Evolutionary conservation across 2,113 vertebrate species (phyloP), one percentile per base, ranked within the genome.

Genomic region (Chamaea fasciata): DNA sequence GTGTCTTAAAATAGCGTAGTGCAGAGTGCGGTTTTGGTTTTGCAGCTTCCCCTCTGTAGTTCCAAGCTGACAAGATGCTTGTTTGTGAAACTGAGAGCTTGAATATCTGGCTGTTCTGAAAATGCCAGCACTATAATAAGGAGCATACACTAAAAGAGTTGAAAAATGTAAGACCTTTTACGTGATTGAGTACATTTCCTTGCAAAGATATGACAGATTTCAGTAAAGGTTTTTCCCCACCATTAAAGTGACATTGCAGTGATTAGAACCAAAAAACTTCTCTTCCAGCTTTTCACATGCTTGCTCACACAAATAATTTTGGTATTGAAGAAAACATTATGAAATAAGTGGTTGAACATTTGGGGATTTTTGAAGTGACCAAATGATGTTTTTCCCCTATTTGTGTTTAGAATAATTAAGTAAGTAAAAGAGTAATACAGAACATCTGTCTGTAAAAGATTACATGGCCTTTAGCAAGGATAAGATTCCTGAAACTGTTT

Each of bases 31-130:
- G 76, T 41, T 91, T 74, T 93, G 82, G 35, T 83, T 90, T 88
- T 93, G 42, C 59, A 93, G 79, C 47, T 93, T 94, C 68, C 42
- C 70, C 44, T 86, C 44, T 60, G 52, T 68, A 87, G 64, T 88
- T 94, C 73, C 62, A 78, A 83, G 73, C 85, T 90, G 92, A 88
- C 69, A 74, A 83, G 52, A 76, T 86, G 59, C 70, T 77, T 92
- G 87, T 87, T 96, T 92, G 57, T 59, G 82, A 83, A 91, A 70
- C 19, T 6, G 47, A 24, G 53, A 77, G 73, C 28, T 64, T 70
- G 87, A 88, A 55, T 95, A 95, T 87, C 75, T 94, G 89, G 26
- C 78, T 90, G 85, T 83, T 96, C 81, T 35, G 52, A 83, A 86
- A 96, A 95, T 86, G 85, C 64, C 85, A 81, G 39, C 13, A 28